Evolutionary conservation across 2,113 vertebrate species (phyloP), one percentile per base, ranked within the genome.

Genomic region (Pseudopodoces humilis): DNA sequence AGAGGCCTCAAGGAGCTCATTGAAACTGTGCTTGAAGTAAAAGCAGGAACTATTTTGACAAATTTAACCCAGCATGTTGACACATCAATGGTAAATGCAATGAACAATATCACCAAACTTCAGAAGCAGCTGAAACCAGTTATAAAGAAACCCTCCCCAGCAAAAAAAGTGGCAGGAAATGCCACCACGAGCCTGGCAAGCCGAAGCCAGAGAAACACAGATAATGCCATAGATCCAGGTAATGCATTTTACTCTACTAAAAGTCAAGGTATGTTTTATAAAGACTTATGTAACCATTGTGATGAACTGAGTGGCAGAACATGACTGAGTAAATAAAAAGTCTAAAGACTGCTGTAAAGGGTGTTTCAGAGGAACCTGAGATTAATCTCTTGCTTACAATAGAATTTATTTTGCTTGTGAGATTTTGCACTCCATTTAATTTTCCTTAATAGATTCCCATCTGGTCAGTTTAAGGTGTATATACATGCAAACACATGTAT

Each of bases 1-100:
- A 97, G 94, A 82, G 96, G 90, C 28, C 96, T 98, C 27, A 91
- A 89, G 63, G 97, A 98, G 55, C 91, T 98, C 52, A 74, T 98
- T 5, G 97, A 96, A 33, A 97, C 98, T n/a, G 67, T 97, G 37
- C 74, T 97, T 52, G 97, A 98, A 90, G 86, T 90, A 43, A 98
- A 98, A 96, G 96, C 95, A 55, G 97, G 93, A 88, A 17, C 44
- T 50, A 95, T 95, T 55, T 46, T 98, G 44, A 92, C 96, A 49
- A 98, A 98, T 93, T 90, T 98, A 92, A 98, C 97, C 11, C 87
- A 82, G 56, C 97, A 86, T 33, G 50, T 98, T 81, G 96, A 98
- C 28, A 5, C 47, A 22, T 90, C 8, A 0, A 71, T 97, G 80
- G 95, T 81, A 92, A 86, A 83, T 39, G 63, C 83, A 33, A 64